Conservation (phyloP, 1,140 invertebrate species). For the Galleria mellonella region DNA sequence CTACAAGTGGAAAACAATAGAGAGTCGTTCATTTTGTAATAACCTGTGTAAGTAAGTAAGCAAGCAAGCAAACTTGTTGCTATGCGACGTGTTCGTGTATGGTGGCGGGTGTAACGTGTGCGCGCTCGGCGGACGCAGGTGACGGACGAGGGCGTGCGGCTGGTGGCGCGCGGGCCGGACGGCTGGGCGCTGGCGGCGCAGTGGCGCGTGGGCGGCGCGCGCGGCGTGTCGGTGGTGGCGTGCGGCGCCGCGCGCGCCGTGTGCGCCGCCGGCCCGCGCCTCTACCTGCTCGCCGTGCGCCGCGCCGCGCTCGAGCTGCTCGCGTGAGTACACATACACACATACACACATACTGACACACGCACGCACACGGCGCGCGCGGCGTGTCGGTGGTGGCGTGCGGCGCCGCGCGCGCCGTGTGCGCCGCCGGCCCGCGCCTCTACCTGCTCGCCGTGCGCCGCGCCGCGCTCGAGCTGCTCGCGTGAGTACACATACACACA, state of each 20-base stretch:
- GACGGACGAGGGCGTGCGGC: slow-evolving; percentile 75
- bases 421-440: slow-evolving; percentile 91
- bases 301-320: slow-evolving; percentile 58
- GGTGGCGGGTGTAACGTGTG: background rate
- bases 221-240: slow-evolving; percentile 90
- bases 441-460: slow-evolving; percentile 91
- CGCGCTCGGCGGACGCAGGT: slow-evolving; percentile 64
- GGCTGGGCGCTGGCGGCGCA: slow-evolving; percentile 82
- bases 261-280: slow-evolving; percentile 89
- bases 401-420: slow-evolving; percentile 88
- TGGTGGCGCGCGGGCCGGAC: slow-evolving; percentile 78
- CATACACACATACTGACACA: no score
- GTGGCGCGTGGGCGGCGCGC: slow-evolving; percentile 85
- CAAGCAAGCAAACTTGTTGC: no score
- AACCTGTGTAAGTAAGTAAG: no score
- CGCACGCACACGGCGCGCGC: slow-evolving; percentile 79
- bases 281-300: slow-evolving; percentile 92
- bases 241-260: slow-evolving; percentile 90
- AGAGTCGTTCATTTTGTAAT: no score
- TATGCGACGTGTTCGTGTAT: slow-evolving; percentile 11
- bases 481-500: slow-evolving; percentile 56
- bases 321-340: slow-evolving; percentile 55
- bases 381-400: slow-evolving; percentile 93
- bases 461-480: slow-evolving; percentile 55
- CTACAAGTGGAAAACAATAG: no score